phyloP scores from a whole-genome alignment of 2,888 invertebrate species.

The Tyria jacobaeae region DNA sequence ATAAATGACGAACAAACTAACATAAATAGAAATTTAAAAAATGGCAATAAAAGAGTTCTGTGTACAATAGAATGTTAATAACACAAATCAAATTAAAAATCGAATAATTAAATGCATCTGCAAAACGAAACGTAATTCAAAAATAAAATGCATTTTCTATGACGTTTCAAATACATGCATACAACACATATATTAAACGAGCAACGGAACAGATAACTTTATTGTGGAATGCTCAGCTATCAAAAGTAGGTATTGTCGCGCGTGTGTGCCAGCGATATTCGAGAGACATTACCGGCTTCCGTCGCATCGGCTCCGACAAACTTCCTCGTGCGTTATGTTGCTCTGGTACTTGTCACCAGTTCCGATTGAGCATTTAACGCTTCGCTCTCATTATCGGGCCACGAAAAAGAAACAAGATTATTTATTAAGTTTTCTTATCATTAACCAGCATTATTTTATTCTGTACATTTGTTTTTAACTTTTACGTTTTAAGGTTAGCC shows the following conservation, averaged over 20 bases:
- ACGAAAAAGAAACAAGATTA: constrained; percentile 21
- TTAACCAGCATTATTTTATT: constrained; percentile 4
- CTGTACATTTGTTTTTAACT: constrained; percentile 8
- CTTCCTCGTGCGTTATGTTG: constrained; percentile 66
- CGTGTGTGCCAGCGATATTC: constrained; percentile 41
- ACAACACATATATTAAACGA: constrained; percentile 20
- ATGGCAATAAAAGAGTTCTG: background rate
- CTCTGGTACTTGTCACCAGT: constrained; percentile 83
- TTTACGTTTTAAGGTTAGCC: background rate
- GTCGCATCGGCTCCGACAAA: constrained; percentile 59
- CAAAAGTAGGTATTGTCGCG: constrained; percentile 35
- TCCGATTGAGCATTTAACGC: constrained; percentile 74
- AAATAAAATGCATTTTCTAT: constrained; percentile 22
- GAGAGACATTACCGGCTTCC: constrained; percentile 63
- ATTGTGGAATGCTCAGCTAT: constrained; percentile 36
- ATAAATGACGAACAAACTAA: background rate
- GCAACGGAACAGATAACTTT: constrained; percentile 48
- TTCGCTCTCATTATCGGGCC: constrained; percentile 40
- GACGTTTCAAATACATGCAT: no score
- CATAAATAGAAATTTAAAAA: background rate
- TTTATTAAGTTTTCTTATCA: constrained; percentile 26
- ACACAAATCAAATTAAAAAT: background rate
- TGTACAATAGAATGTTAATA: no score
- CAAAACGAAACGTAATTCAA: constrained; percentile 11
- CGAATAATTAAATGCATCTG: background rate